Conservation (phyloP, 2,797 vertebrate species). For the Pseudocheirus occidentalis region DNA sequence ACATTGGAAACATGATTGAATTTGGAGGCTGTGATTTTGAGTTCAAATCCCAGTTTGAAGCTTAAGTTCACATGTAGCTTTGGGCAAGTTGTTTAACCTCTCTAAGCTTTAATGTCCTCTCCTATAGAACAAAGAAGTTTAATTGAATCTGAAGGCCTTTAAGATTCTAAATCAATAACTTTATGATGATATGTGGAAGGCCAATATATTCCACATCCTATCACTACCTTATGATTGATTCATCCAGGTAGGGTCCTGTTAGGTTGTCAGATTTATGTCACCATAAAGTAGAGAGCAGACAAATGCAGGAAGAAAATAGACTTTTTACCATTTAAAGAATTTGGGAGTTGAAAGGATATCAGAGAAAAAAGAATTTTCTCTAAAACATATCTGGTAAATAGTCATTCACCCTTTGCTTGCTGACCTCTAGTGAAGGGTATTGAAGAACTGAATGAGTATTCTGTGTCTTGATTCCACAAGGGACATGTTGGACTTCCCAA, state of each 20-base stretch:
- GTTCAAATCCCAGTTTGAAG: not conserved
- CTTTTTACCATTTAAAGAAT: not conserved
- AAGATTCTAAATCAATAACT: not conserved
- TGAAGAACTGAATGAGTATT: not conserved
- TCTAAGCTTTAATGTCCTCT: not conserved
- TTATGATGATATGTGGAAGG: not conserved
- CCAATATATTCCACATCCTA: not conserved
- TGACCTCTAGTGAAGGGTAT: not conserved
- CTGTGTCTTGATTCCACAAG: not conserved
- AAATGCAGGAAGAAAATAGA: constrained; percentile 20
- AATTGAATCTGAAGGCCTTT: not conserved
- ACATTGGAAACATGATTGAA: not conserved
- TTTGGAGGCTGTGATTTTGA: not conserved
- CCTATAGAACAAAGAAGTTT: not conserved
- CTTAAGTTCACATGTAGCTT: not conserved
- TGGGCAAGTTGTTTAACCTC: not conserved
- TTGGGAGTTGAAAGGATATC: not conserved
- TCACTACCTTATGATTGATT: constrained; percentile 12
- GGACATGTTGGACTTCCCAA: not conserved
- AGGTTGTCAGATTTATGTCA: constrained; percentile 13
- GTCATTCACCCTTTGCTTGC: not conserved
- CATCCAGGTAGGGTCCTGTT: constrained; percentile 18
- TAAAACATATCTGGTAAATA: not conserved
- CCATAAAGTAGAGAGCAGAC: constrained; percentile 26
- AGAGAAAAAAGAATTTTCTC: not conserved